phyloP scores from a whole-genome alignment of 53 echinoderm and acorn worm genomes.

The Paelopatides confundens region DNA sequence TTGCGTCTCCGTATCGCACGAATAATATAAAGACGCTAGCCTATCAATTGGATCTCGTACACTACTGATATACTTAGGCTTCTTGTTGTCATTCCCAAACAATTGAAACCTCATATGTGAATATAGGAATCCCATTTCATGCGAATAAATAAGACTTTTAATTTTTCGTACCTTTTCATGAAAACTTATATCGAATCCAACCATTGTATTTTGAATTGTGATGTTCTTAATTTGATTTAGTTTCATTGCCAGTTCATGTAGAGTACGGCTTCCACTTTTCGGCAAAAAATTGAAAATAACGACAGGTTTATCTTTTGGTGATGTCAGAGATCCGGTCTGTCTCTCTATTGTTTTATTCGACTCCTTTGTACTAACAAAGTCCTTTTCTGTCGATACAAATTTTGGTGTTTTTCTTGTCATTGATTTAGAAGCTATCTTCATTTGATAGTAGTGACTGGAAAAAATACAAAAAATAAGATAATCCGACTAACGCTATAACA shows the following conservation, averaged over 20 bases:
- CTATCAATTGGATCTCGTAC: slow-evolving; percentile 39
- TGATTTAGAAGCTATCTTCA: too few species aligned
- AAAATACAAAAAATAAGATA: too few species aligned
- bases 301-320: background rate
- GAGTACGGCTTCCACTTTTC: slow-evolving; percentile 30
- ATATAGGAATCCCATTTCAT: slow-evolving; percentile 14
- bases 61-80: slow-evolving; percentile 41
- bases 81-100: background rate
- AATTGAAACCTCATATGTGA: slow-evolving; percentile 26
- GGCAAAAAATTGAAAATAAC: slow-evolving; percentile 26
- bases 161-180: background rate
- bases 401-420: too few species aligned
- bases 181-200: background rate
- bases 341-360: too few species aligned
- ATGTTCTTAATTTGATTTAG: background rate
- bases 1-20: slow-evolving; percentile 22
- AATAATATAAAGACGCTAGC: slow-evolving; percentile 35
- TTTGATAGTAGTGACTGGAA: too few species aligned
- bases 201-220: slow-evolving; percentile 16
- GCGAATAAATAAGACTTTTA: background rate
- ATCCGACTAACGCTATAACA: too few species aligned
- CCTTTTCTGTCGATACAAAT: too few species aligned
- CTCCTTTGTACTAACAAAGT: too few species aligned
- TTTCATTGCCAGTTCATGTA: background rate
- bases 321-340: too few species aligned